Evolutionary conservation across 2,797 vertebrate genomes (phyloP), one percentile per base, ranked within the genome.

Genomic region (Gymnodraco acuticeps): DNA sequence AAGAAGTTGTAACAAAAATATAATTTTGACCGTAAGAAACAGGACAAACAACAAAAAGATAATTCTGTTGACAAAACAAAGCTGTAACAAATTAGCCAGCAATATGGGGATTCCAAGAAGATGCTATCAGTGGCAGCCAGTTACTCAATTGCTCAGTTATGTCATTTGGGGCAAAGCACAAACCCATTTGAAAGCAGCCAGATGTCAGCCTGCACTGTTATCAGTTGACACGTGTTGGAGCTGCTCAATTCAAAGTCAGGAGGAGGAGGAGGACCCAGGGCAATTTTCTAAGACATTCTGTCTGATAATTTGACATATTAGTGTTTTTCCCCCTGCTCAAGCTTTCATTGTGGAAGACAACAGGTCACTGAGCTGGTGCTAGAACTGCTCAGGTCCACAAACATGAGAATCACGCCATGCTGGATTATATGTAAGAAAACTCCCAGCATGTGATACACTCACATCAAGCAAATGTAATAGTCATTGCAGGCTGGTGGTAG

Each of bases 401-500:
- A 59, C 23, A 46, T 14, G 17, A 23, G 20, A 52, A 56, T 47
- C 38, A 31, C 8, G 52, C 23, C 3, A 10, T 13, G 23, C 46
- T 66, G 14, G 38, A 55, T 54, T 42, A 61, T 14, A 16, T 47
- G 16, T 69, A 14, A 46, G 2, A 11, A 53, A 71, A 41, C 27
- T 51, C 48, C 27, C 20, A 38, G 45, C 56, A 50, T 50, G 19
- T 60, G n/a, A 66, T 58, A 31, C 51, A 43, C 20, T 45, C 50
- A 62, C 43, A 56, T 73, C 23, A 64, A 53, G 31, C 19, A 54
- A 41, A 70, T 69, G 83, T 12, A 80, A 75, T 83, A 74, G 66
- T 27, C 58, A 43, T 16, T n/a, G 33, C 46, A 51, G 51, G 53
- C 46, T 4, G 41, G 10, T 19, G 51, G 55, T n/a, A 63, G 33